Percentiles rank a stretch among this genome's conserved stretches.
Evolutionary conservation across 2,888 invertebrate genomes (phyloP).

Genomic region (Plebejus argus): DNA sequence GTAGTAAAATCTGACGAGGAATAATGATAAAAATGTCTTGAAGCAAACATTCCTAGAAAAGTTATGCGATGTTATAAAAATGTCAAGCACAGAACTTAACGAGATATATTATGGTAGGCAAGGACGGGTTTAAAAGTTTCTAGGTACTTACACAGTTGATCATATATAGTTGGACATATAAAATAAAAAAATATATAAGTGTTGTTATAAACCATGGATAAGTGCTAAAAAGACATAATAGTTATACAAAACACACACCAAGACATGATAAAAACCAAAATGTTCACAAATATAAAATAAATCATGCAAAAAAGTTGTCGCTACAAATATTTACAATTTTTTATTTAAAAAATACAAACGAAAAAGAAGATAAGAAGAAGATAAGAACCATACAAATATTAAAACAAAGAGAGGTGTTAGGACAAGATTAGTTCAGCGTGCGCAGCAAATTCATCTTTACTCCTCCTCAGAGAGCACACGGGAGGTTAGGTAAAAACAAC

Average conservation of each 20-base stretch:
- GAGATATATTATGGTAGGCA: background rate
- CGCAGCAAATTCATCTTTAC: slow-evolving; percentile 55
- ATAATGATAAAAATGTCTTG: slow-evolving; percentile 57
- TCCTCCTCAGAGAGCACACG: slow-evolving; percentile 68
- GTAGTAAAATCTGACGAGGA: slow-evolving; percentile 62
- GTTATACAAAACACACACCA: background rate
- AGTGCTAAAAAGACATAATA: background rate
- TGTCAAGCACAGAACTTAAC: background rate
- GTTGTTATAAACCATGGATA: background rate
- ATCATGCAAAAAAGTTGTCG: background rate
- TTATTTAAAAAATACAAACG: background rate
- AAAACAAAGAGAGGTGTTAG: background rate
- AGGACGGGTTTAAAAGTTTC: background rate
- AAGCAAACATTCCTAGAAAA: background rate
- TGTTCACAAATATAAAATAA: too few relatives aligned
- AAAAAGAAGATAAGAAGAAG: background rate
- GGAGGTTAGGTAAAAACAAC: slow-evolving; percentile 58
- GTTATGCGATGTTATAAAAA: background rate
- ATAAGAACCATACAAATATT: background rate
- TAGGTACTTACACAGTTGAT: background rate
- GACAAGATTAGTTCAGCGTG: slow-evolving; percentile 21
- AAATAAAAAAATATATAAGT: background rate
- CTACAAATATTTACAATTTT: background rate
- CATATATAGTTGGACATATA: background rate
- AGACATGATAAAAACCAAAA: too few relatives aligned